A percentile compares a stretch with the other conserved stretches of the same genome.
Evolutionary conservation across 2,888 invertebrate species (phyloP).

Genomic region (Teleogryllus oceanicus): DNA sequence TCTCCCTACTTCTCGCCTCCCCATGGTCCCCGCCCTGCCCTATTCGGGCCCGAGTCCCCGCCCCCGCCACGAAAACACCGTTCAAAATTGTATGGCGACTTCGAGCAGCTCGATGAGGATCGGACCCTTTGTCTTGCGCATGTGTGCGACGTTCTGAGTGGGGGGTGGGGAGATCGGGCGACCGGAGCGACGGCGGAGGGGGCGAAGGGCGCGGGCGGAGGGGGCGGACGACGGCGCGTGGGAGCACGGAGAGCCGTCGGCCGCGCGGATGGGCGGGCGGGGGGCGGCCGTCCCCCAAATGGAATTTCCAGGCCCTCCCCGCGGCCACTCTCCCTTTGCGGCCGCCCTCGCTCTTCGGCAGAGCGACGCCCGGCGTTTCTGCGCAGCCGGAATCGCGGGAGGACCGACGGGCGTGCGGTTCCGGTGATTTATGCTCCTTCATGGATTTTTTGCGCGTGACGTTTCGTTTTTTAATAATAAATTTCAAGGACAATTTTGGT

Average conservation of each 20-base stretch:
- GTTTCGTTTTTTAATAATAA: neutral
- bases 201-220: neutral
- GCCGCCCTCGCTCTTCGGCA: conserved; percentile 3
- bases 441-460: conserved; percentile 5
- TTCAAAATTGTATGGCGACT: conserved; percentile 18
- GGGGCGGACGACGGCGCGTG: neutral
- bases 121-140: neutral
- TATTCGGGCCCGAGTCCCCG: no score
- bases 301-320: neutral
- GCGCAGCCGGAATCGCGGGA: conserved; percentile 18
- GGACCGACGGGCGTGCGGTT: conserved; percentile 1
- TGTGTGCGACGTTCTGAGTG: conserved; percentile 6
- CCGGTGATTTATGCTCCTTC: conserved; percentile 2
- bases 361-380: conserved; percentile 1
- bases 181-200: neutral
- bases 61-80: neutral
- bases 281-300: conserved; percentile 3
- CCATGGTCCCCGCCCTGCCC: no score
- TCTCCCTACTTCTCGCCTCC: neutral
- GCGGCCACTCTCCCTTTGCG: conserved; percentile 19
- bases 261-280: neutral
- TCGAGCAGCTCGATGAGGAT: conserved; percentile 9
- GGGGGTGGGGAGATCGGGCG: neutral
- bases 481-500: conserved; percentile 5
- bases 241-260: neutral